Evolutionary conservation across 2,888 invertebrate genomes (phyloP).

Genomic region (Campopleginae sp.): DNA sequence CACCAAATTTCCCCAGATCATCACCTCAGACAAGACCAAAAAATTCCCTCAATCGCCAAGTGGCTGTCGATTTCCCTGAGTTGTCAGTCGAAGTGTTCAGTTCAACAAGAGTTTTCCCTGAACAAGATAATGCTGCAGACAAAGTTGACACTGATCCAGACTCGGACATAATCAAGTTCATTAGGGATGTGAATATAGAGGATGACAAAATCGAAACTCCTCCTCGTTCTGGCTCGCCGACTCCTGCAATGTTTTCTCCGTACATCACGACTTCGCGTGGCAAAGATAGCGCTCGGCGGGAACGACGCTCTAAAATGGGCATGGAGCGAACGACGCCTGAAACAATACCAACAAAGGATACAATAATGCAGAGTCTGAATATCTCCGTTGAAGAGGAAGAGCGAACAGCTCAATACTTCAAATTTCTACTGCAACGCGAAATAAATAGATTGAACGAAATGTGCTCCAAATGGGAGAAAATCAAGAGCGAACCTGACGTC

Average conservation of each 20-base stretch:
- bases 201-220: background rate
- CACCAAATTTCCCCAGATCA: background rate
- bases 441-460: conserved; percentile 85
- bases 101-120: background rate
- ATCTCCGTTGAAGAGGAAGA: conserved; percentile 79
- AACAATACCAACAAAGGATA: conserved; percentile 78
- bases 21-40: background rate
- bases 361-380: conserved; percentile 76
- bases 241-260: conserved; percentile 82
- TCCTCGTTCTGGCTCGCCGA: conserved; percentile 35
- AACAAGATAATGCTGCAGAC: background rate
- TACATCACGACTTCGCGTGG: conserved; percentile 87
- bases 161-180: too few relatives aligned
- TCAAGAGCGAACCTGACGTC: conserved; percentile 81
- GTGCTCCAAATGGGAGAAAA: conserved; percentile 86
- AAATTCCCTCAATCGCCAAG: background rate
- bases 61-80: background rate
- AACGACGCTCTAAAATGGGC: conserved; percentile 78
- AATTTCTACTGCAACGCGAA: conserved; percentile 85
- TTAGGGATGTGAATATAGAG: background rate
- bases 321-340: conserved; percentile 56
- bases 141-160: background rate
- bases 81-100: background rate
- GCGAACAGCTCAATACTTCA: conserved; percentile 83
- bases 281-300: conserved; percentile 86